Base-by-base conservation (phyloP, 2,888 invertebrate species). In the Ceramica pisi region DNA sequence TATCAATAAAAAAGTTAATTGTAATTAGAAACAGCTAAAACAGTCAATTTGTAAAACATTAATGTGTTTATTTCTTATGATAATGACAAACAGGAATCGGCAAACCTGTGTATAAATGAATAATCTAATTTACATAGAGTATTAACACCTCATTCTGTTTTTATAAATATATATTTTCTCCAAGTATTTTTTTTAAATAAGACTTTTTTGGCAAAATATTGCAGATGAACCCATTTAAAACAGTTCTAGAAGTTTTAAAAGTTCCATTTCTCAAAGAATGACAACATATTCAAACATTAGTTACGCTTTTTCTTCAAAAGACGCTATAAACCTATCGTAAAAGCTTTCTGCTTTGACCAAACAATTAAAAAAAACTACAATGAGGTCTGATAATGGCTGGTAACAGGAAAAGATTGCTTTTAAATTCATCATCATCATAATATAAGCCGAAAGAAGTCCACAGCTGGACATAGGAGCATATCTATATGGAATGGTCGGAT, bases 351-450 rank as follows among this genome's bases (percentile, higher is more conserved):
- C 51, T n/a, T 38, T 14, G 16, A 38, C 10, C 14, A 8, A 48
- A 48, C 10, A 41, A 60, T 8, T 53, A 60, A 23, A 26, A 48
- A 38, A 51, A 16, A 21, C 56, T 44, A 21, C 12, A 71, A 59
- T 12, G 41, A 53, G 12, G n/a, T 75, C 51, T 48, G 21, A 31
- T 51, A 14, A 23, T 57, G 31, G n/a, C 44, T 57, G 41, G 19
- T 14, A 72, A 62, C 57, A 72, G 80, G 62, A 72, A 75, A 79
- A 79, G 9, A 10, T 19, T 19, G 26, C n/a, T 9, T 26, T 48
- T 53, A 59, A 62, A 62, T 71, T 31, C 6, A 31, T 31, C 31
- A 31, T 31, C 31, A 31, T 5, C 31, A 31, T 31, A 31, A 31
- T 31, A 31, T 31, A 4, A 31, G 31, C 31, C 31, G 31, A 31